Percentiles rank a stretch among this genome's conserved stretches.
Conservation (phyloP, 2,797 vertebrate species). For the Acridotheres tristis region DNA sequence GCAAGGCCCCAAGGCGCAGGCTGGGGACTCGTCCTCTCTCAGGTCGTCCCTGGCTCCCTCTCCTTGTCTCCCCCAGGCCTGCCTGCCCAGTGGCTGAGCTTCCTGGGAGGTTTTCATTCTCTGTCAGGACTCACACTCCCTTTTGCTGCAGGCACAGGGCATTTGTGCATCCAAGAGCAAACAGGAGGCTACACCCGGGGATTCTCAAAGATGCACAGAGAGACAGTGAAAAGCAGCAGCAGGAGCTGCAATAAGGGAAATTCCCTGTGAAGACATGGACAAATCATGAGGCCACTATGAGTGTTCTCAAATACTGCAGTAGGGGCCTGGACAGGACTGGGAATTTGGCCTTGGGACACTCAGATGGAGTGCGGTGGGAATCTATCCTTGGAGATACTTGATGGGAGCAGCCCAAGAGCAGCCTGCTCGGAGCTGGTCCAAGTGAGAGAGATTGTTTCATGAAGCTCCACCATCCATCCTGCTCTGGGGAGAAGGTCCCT, state of each 20-base stretch:
- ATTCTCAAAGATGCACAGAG: neutral
- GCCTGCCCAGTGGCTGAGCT: neutral
- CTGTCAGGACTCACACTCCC: accelerated
- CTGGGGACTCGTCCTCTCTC: neutral
- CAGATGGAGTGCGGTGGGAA: neutral
- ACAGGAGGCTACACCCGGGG: neutral
- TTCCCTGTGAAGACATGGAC: neutral
- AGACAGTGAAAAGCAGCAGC: neutral
- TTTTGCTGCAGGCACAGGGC: neutral
- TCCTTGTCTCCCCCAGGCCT: neutral
- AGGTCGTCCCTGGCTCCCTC: neutral
- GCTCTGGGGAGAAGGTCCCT: neutral
- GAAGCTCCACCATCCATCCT: neutral
- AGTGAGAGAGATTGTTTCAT: neutral
- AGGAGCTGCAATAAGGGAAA: neutral
- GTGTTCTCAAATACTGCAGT: neutral
- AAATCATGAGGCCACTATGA: neutral
- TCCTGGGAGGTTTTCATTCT: neutral
- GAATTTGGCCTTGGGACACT: neutral
- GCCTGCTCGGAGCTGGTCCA: accelerated
- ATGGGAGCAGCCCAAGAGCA: neutral
- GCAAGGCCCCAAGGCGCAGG: neutral
- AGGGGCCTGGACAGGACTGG: neutral
- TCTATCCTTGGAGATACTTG: neutral
- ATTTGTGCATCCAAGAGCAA: neutral